These are phyloP conservation scores for Thysanoteuthis rhombus DNA, from an alignment of 2,888 invertebrate genomes.

Conservation along the genomic window DNA sequence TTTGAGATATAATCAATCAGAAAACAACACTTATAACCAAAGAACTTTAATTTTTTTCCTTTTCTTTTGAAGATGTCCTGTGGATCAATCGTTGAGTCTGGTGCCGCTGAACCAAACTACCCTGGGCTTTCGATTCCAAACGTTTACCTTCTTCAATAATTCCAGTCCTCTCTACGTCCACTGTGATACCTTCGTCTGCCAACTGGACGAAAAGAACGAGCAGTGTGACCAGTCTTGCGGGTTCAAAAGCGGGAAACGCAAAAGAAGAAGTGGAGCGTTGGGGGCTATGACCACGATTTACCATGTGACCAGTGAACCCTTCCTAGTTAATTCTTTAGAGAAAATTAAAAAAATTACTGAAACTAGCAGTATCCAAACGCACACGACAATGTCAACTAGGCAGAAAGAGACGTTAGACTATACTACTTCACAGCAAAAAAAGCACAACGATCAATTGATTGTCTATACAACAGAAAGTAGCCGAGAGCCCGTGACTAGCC, in stretches of 20 bases:
- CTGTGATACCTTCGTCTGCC: constrained; percentile 59
- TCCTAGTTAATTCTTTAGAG: not conserved
- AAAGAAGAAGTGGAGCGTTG: not conserved
- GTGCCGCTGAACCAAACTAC: constrained; percentile 52
- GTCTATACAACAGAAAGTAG: not conserved
- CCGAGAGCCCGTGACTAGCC: not conserved
- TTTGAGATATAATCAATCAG: too few species aligned
- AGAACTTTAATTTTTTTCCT: not conserved
- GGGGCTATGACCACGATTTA: not conserved
- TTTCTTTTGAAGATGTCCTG: constrained; percentile 46
- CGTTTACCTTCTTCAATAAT: constrained; percentile 53
- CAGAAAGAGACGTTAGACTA: not conserved
- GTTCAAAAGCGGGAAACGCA: not conserved
- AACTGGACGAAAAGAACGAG: constrained; percentile 44
- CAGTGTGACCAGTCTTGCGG: constrained; percentile 54
- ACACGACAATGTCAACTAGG: not conserved
- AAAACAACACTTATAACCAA: too few species aligned
- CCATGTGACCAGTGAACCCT: not conserved
- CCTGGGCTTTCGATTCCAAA: constrained; percentile 55
- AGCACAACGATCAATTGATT: not conserved
- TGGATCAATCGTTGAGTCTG: constrained; percentile 49
- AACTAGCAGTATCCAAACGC: not conserved
- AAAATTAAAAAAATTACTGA: not conserved
- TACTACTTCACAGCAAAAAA: not conserved
- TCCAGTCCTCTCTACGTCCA: constrained; percentile 51